Evolutionary conservation across 2,113 vertebrate genomes (phyloP).

Genomic region (Rhinopomastus cyanomelas): DNA sequence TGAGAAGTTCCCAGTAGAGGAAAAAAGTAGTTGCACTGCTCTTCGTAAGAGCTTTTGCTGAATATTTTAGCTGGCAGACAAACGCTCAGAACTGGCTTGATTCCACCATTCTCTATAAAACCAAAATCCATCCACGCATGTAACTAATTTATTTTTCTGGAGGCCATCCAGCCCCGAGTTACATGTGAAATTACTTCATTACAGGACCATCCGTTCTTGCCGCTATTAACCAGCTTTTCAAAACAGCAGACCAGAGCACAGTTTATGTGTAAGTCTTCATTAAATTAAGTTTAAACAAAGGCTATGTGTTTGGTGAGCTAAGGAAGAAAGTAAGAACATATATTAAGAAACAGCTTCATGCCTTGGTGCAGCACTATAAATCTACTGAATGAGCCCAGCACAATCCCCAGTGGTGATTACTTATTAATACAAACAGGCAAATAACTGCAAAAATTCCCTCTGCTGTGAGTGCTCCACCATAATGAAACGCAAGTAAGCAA

Average conservation of each 20-base stretch:
- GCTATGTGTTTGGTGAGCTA: conserved; percentile 27
- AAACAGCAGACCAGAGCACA: conserved; percentile 47
- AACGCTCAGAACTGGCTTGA: conserved; percentile 8
- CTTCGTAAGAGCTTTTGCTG: conserved; percentile 12
- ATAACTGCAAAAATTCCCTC: conserved; percentile 63
- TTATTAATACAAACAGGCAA: conserved; percentile 70
- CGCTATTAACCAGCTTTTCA: conserved; percentile 40
- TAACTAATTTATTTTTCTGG: conserved; percentile 56
- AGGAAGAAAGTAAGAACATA: conserved; percentile 37
- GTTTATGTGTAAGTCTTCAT: conserved; percentile 55
- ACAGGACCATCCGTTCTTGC: not conserved
- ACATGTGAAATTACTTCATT: conserved; percentile 61
- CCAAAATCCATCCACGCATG: conserved; percentile 55
- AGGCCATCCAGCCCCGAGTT: conserved; percentile 10
- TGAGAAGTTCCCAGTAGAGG: not conserved
- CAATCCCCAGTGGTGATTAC: conserved; percentile 67
- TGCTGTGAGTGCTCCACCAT: conserved; percentile 43
- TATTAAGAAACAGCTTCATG: conserved; percentile 61
- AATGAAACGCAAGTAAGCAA: conserved; percentile 69
- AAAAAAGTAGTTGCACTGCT: conserved; percentile 15
- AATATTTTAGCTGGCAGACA: conserved; percentile 64
- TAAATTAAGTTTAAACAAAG: conserved; percentile 64
- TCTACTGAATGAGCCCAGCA: conserved; percentile 65
- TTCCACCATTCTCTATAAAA: conserved; percentile 53
- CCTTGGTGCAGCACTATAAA: conserved; percentile 69